Evolutionary conservation across 2,113 vertebrate genomes (phyloP), one percentile per base, ranked within the genome.

Genomic region (Gallinago media): DNA sequence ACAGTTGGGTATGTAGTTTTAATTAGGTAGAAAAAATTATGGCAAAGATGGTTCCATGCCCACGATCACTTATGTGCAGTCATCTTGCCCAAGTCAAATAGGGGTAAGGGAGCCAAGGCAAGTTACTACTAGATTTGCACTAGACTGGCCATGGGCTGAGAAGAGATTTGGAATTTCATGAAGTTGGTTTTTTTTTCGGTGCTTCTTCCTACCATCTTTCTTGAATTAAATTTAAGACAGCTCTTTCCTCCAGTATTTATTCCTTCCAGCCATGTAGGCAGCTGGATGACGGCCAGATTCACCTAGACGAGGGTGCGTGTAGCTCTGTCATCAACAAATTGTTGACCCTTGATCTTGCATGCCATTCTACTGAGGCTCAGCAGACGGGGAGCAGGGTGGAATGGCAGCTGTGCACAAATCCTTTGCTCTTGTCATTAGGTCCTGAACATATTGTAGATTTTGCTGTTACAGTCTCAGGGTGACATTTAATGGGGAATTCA

Each of bases 341-440:
- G 91, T 82, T 96, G 94, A 97, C 94, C 91, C 88, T 96, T 95
- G 96, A 86, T 96, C 94, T 95, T 58, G 54, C 81, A 44, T 92
- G 74, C 65, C 1, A 0, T 65, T 95, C 77, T 93, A 0, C 38
- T 83, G 85, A 96, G 80, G 31, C 90, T 90, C 67, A 81, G 78
- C 78, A 91, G 83, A 85, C 3, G 1, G 83, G 66, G 62, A 80
- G 63, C 14, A 6, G 84, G 63, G 70, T 75, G 77, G 94, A 89
- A 73, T 77, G 76, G 94, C 94, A 95, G 96, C 92, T 96, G 70
- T 46, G 46, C 0, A 0, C 9, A 8, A 70, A 92, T 94, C 80
- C 58, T 92, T 90, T 94, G 68, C 85, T 95, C 89, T 70, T 96
- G 77, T 93, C 94, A 31, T 75, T 95, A 82, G 54, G 62, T 92